These are phyloP conservation scores for Gymnopithys bicolor DNA, from an alignment of 2,797 vertebrate genomes.

Conservation along the genomic window DNA sequence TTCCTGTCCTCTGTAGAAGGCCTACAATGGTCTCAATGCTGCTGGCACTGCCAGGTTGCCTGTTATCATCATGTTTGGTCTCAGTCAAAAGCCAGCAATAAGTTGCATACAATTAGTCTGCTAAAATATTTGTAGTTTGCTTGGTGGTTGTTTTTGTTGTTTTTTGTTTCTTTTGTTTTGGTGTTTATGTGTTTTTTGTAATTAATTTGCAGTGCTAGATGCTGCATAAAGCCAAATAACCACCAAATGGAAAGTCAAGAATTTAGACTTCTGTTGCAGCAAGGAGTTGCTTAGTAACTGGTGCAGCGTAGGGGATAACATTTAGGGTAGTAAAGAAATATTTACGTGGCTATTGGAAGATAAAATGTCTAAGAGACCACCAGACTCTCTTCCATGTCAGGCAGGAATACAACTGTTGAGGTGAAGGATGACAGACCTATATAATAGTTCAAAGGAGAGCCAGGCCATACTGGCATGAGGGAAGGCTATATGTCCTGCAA, in stretches of 20 bases:
- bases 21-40: fast-evolving
- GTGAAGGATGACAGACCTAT: not conserved
- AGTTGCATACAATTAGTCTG: not conserved
- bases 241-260: not conserved
- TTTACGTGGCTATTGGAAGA: not conserved
- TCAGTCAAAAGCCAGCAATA: not conserved
- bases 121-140: not conserved
- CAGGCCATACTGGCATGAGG: not conserved
- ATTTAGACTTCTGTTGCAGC: not conserved
- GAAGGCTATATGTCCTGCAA: not conserved
- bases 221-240: not conserved
- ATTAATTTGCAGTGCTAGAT: not conserved
- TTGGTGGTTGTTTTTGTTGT: too few relatives aligned
- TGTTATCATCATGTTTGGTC: not conserved
- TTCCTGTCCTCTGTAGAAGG: not conserved
- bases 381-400: not conserved
- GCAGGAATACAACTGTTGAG: not conserved
- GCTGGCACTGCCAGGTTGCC: not conserved
- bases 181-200: too few relatives aligned
- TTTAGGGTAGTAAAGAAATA: not conserved
- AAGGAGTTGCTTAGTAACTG: not conserved
- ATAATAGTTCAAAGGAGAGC: not conserved
- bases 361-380: not conserved
- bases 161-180: too few relatives aligned
- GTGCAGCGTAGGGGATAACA: not conserved